A percentile compares a stretch with the other conserved stretches of the same genome.
phyloP scores from a whole-genome alignment of 2,113 vertebrate genomes.

The Archilochus colubris region DNA sequence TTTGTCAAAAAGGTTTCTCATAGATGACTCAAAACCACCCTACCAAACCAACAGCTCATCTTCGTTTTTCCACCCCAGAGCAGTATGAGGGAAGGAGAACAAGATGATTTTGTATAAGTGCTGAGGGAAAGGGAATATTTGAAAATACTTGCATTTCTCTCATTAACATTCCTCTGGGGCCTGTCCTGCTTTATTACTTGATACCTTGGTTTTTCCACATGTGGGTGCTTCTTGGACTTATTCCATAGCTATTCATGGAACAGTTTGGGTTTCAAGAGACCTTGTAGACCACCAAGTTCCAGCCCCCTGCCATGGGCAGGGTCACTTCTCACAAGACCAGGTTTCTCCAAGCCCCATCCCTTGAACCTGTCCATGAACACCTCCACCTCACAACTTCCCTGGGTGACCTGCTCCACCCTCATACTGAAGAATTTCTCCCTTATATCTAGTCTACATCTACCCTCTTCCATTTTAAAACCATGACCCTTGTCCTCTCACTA shows the following conservation, averaged over 20 bases:
- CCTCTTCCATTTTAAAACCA: no score
- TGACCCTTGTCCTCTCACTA: no score
- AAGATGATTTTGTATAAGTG: background rate
- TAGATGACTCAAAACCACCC: background rate
- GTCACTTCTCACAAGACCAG: no score
- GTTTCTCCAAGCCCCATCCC: no score
- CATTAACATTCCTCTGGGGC: background rate
- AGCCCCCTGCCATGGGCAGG: no score
- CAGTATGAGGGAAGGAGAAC: background rate
- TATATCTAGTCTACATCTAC: no score
- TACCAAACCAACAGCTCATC: background rate
- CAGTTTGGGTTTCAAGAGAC: no score
- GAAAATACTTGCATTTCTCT: background rate
- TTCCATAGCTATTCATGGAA: background rate
- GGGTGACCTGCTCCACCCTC: no score
- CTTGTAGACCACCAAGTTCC: no score
- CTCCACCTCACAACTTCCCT: no score
- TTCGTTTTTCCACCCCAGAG: background rate
- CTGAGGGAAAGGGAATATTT: background rate
- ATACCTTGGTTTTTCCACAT: accelerated
- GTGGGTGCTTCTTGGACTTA: background rate
- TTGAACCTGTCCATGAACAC: no score
- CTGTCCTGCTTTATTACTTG: background rate
- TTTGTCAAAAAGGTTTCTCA: background rate
- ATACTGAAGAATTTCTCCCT: no score